Base-by-base conservation (phyloP, 2,888 invertebrate species). In the Erebia epiphron region DNA sequence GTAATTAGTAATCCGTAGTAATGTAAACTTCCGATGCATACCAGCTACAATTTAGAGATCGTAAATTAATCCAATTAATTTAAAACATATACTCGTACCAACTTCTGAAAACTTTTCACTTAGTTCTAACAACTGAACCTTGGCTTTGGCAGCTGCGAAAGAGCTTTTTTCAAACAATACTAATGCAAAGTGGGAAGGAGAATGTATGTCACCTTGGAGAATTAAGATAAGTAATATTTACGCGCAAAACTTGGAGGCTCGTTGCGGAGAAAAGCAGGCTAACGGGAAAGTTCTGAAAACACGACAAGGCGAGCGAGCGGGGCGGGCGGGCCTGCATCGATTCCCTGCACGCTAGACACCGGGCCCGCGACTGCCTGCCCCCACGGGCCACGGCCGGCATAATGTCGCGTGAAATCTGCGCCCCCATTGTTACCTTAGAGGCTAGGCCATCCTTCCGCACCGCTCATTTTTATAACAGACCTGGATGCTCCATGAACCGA, bases 401-500 rank as follows among this genome's bases (percentile, higher is more conserved):
- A 92, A 92, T 91, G 91, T 90, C 88, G 90, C 92, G 91, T 92
- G 86, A 91, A 92, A 91, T 90, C 87, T 84, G 86, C 85, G 83
- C 85, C 83, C 83, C 87, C 79, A 87, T 90, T 90, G 89, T 88
- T 89, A 86, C 86, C 85, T 87, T 82, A 82, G 81, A 78, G 80
- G 80, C 84, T 77, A 83, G 78, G 78, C 83, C 84, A 82, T 77
- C 82, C 83, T 79, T 77, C 81, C 83, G 82, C 79, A 78, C 73
- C 81, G 78, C 75, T 81, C 82, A 80, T 85, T 83, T 85, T 82
- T 83, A 82, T 79, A 80, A 78, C 80, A 81, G 78, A 77, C 83
- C 84, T 80, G 82, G 79, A 82, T 86, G 84, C 79, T 83, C 82
- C 78, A 76, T 82, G 80, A 80, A 85, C 85, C 86, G 84, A 56